A percentile compares a stretch with the other conserved stretches of the same genome.
phyloP scores from a whole-genome alignment of 2,113 vertebrate genomes.

The crab-eating macaque (Macaca fascicularis) region DNA sequence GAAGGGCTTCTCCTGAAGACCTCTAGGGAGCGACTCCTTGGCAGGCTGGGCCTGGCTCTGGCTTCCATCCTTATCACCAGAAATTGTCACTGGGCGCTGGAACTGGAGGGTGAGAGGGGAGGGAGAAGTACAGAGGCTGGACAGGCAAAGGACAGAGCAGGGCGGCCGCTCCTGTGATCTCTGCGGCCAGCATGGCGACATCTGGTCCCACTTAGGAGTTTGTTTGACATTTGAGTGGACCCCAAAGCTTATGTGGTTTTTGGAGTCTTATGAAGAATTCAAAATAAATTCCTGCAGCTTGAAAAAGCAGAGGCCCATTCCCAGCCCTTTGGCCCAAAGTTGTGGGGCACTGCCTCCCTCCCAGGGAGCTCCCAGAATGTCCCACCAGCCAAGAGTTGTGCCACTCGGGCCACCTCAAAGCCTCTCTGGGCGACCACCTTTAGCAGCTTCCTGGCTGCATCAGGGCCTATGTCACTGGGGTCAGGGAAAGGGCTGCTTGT shows the following conservation, averaged over 20 bases:
- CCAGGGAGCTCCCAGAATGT: constrained; percentile 40
- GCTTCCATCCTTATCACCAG: not conserved
- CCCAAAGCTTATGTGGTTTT: constrained; percentile 76
- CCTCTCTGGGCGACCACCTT: not conserved
- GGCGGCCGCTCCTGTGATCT: constrained; percentile 20
- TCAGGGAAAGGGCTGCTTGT: not conserved
- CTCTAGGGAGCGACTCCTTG: not conserved
- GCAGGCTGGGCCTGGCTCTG: not conserved
- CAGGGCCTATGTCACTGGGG: not conserved
- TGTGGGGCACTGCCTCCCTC: constrained; percentile 43
- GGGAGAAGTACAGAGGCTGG: not conserved
- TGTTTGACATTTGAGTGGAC: constrained; percentile 74
- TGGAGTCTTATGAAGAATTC: constrained; percentile 77
- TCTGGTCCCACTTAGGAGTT: constrained; percentile 77
- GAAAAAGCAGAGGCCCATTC: constrained; percentile 51
- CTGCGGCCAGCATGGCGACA: not conserved
- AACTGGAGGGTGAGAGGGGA: not conserved
- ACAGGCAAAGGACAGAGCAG: not conserved
- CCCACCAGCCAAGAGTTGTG: not conserved
- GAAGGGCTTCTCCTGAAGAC: not conserved
- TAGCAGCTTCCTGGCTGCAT: not conserved
- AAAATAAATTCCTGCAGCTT: constrained; percentile 70
- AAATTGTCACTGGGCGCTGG: not conserved
- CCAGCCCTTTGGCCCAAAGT: constrained; percentile 23
- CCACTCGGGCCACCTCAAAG: not conserved